These are phyloP conservation scores for Dynastes grantii DNA, from an alignment of 2,888 invertebrate species.

Conservation along the genomic window DNA sequence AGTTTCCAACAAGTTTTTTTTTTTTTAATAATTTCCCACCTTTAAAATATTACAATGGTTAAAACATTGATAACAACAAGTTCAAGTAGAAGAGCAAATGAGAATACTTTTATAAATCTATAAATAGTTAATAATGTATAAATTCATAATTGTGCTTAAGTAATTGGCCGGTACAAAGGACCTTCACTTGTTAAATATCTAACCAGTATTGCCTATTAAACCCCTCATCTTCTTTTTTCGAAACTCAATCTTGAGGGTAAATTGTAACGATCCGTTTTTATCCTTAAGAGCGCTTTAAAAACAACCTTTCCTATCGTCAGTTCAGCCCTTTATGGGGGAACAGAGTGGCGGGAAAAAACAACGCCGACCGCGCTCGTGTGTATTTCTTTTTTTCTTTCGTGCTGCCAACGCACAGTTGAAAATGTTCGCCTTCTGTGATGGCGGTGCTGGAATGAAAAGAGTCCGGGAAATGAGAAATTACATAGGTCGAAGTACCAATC, in stretches of 20 bases:
- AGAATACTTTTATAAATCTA: too few species aligned
- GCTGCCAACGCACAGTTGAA: conserved; percentile 20
- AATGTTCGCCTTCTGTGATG: conserved; percentile 19
- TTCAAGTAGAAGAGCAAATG: too few species aligned
- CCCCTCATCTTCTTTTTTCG: conserved; percentile 1
- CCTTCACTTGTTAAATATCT: conserved; percentile 18
- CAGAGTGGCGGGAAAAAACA: conserved; percentile 21
- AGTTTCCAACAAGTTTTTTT: too few species aligned
- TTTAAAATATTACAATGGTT: too few species aligned
- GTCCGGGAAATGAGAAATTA: conserved; percentile 56
- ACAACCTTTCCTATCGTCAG: neutral
- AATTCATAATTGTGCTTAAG: too few species aligned
- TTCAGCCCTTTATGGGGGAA: neutral
- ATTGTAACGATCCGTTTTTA: conserved; percentile 37
- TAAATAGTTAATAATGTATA: too few species aligned
- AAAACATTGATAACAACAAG: too few species aligned
- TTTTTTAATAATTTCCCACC: too few species aligned
- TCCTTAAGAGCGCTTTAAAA: conserved; percentile 23
- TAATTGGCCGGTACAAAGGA: neutral
- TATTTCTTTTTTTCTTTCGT: conserved; percentile 39
- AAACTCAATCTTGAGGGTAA: conserved; percentile 26
- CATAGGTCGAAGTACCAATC: conserved; percentile 56
- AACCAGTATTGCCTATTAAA: conserved; percentile 11
- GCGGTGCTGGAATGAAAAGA: conserved; percentile 40
- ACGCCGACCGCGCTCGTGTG: conserved; percentile 17